Percentiles rank a stretch among this genome's conserved stretches.
phyloP scores from a whole-genome alignment of 2,797 vertebrate genomes.

The Malacoraja senta region DNA sequence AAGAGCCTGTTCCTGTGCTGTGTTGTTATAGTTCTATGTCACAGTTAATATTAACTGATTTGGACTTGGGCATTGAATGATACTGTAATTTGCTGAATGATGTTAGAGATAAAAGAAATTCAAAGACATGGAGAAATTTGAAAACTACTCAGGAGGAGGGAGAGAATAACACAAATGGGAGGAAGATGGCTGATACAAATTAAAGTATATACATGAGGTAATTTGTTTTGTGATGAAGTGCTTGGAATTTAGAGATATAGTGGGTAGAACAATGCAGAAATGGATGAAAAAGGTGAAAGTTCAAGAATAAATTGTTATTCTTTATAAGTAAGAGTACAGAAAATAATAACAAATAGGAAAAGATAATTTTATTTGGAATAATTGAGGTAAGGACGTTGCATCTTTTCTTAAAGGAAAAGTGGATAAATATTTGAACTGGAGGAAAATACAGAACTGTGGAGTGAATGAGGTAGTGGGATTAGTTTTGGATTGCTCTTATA shows the following conservation, averaged over 20 bases:
- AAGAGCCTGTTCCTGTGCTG: too few relatives aligned
- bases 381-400: constrained; percentile 6
- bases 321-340: neutral
- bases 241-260: neutral
- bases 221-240: neutral
- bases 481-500: neutral
- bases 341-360: neutral
- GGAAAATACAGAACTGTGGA: neutral
- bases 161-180: neutral
- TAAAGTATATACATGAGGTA: neutral
- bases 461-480: neutral
- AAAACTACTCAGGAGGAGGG: neutral
- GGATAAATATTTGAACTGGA: constrained; percentile 23
- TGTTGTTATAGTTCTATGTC: too few relatives aligned
- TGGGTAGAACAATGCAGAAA: neutral
- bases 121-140: neutral
- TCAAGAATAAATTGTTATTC: neutral
- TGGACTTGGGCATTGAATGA: neutral
- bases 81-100: neutral
- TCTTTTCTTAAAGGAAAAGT: constrained; percentile 15
- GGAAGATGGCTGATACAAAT: neutral
- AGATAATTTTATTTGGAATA: neutral
- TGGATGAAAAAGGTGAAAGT: neutral
- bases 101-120: neutral
- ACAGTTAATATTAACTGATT: too few relatives aligned